phyloP scores from a whole-genome alignment of 2,888 invertebrate genomes.

The Agrochola lychnidis region DNA sequence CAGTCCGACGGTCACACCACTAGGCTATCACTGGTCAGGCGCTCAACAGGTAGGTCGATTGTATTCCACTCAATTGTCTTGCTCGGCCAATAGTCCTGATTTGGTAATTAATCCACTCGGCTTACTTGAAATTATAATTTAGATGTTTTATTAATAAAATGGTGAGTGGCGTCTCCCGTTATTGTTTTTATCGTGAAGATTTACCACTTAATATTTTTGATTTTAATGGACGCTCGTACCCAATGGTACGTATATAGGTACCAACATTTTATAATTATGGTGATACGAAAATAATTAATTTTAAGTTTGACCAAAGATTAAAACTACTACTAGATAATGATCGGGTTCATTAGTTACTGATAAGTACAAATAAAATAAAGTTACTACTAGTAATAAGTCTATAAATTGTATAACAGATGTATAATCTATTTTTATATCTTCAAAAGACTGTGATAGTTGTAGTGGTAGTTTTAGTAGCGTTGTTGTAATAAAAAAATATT shows the following conservation, averaged over 20 bases:
- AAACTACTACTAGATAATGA: not conserved
- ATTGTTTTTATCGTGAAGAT: conserved; percentile 1
- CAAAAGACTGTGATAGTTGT: conserved; percentile 1
- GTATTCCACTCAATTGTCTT: not conserved
- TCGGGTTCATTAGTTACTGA: not conserved
- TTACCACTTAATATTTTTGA: not conserved
- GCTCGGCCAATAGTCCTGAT: not conserved
- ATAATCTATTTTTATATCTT: not conserved
- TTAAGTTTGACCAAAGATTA: conserved; percentile 41
- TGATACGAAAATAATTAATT: conserved; percentile 51
- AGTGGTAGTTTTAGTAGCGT: not conserved
- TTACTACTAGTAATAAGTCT: not conserved
- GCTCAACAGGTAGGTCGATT: not conserved
- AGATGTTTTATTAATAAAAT: too few species aligned
- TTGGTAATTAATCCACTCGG: not conserved
- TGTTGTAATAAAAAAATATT: not conserved
- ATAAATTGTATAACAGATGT: not conserved
- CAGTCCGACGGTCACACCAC: too few species aligned
- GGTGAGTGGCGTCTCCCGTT: too few species aligned
- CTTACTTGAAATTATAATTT: not conserved
- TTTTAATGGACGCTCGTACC: not conserved
- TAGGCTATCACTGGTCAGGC: not conserved
- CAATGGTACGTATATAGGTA: not conserved
- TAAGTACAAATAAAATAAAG: not conserved
- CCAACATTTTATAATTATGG: not conserved